Percentiles rank a stretch among this genome's conserved stretches.
phyloP scores from a whole-genome alignment of 1,140 invertebrate species.

The Scaptomyza graminum region DNA sequence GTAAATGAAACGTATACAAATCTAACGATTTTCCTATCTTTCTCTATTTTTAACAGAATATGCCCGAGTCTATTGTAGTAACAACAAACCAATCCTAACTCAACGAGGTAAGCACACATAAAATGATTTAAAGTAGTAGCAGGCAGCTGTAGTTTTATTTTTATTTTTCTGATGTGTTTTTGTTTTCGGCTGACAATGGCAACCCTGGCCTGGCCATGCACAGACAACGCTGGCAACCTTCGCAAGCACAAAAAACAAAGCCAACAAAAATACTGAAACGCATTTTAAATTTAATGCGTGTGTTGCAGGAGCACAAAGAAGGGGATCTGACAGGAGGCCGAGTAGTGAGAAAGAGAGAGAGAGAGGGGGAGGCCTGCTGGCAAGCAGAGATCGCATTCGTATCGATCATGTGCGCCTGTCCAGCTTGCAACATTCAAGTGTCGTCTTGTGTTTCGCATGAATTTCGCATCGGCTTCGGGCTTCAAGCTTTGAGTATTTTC shows the following conservation, averaged over 20 bases:
- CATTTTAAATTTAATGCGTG: constrained; percentile 78
- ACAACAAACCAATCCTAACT: constrained; percentile 46
- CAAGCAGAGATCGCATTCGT: constrained; percentile 29
- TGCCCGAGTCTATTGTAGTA: constrained; percentile 44
- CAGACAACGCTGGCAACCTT: constrained; percentile 70
- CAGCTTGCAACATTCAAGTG: constrained; percentile 66
- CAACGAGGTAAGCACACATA: constrained; percentile 54
- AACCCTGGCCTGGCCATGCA: constrained; percentile 73
- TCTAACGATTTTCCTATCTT: not conserved
- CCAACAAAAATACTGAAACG: constrained; percentile 51
- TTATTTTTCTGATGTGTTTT: constrained; percentile 32
- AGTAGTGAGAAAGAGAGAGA: not conserved
- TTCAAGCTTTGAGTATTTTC: constrained; percentile 3
- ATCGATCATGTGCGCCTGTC: constrained; percentile 69
- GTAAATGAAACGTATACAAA: constrained; percentile 48
- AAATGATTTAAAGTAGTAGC: constrained; percentile 26
- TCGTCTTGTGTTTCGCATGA: constrained; percentile 59
- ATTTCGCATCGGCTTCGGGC: constrained; percentile 33
- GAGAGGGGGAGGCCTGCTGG: too few relatives aligned
- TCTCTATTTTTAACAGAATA: constrained; percentile 46
- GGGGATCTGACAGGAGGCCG: not conserved
- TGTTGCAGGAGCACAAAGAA: constrained; percentile 40
- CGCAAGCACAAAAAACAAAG: constrained; percentile 47
- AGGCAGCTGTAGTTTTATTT: constrained; percentile 46
- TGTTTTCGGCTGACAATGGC: constrained; percentile 66